These are phyloP conservation scores for Macaca mulatta DNA, from an alignment of 2,113 vertebrate genomes.

Conservation along the genomic window DNA sequence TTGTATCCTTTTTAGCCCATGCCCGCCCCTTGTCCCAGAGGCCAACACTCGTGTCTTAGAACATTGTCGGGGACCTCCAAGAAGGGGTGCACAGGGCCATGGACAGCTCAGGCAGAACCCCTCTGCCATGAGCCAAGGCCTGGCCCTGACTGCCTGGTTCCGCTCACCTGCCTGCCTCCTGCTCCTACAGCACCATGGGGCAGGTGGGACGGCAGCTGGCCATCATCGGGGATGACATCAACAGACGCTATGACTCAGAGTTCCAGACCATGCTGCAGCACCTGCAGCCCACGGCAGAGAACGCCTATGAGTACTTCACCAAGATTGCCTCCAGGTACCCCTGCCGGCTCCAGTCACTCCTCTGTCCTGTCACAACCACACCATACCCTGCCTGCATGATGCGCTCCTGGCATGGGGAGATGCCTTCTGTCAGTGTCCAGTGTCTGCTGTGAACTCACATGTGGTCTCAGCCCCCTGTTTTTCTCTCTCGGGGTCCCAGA, in stretches of 20 bases:
- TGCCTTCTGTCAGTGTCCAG: background rate
- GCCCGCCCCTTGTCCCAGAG: background rate
- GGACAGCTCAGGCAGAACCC: background rate
- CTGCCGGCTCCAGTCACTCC: background rate
- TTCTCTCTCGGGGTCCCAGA: background rate
- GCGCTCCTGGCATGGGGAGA: background rate
- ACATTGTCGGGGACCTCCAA: background rate
- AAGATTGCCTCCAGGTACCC: slow-evolving; percentile 86
- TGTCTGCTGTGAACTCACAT: background rate
- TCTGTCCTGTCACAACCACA: accelerated
- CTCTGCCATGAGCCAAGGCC: accelerated
- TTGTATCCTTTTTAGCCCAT: background rate
- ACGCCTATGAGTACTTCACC: slow-evolving; percentile 84
- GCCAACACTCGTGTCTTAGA: background rate
- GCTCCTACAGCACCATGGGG: slow-evolving; percentile 66
- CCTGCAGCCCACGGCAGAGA: slow-evolving; percentile 82
- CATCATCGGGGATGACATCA: slow-evolving; percentile 87
- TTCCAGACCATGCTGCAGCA: slow-evolving; percentile 82
- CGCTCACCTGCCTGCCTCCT: accelerated
- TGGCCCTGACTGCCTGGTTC: background rate
- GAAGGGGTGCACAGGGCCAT: background rate
- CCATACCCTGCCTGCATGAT: accelerated
- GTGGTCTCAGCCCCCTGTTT: background rate
- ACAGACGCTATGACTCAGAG: slow-evolving; percentile 82
- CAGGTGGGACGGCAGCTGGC: slow-evolving; percentile 86